phyloP scores from a whole-genome alignment of 2,113 vertebrate genomes.

The Cygnus buccinator region DNA sequence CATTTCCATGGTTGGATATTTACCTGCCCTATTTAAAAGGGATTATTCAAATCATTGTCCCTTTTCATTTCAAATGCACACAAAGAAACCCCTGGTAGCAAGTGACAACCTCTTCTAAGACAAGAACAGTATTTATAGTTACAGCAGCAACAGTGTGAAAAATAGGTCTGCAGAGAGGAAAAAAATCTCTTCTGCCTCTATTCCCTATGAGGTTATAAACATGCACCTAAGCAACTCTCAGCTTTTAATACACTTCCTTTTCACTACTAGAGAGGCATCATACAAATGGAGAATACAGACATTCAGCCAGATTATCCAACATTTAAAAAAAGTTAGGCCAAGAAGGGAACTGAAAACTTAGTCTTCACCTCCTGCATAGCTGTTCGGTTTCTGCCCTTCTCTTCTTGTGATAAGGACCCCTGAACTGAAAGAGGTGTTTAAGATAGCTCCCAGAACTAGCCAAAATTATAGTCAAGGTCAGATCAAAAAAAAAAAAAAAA shows the following conservation, averaged over 20 bases:
- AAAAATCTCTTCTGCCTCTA: neutral
- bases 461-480: neutral
- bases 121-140: neutral
- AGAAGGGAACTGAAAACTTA: neutral
- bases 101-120: neutral
- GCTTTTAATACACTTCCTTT: neutral
- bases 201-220: neutral
- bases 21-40: neutral
- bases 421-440: neutral
- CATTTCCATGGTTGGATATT: neutral
- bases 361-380: neutral
- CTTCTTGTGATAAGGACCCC: neutral
- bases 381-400: neutral
- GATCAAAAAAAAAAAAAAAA: neutral
- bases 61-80: neutral
- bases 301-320: neutral
- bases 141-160: neutral
- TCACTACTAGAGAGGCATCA: neutral
- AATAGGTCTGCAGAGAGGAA: neutral
- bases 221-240: neutral
- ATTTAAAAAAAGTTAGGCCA: neutral
- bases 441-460: neutral
- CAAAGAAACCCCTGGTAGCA: neutral
- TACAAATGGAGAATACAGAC: neutral
- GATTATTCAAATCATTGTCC: neutral